phyloP scores from a whole-genome alignment of 2,113 vertebrate genomes.

The Centrocercus urophasianus region DNA sequence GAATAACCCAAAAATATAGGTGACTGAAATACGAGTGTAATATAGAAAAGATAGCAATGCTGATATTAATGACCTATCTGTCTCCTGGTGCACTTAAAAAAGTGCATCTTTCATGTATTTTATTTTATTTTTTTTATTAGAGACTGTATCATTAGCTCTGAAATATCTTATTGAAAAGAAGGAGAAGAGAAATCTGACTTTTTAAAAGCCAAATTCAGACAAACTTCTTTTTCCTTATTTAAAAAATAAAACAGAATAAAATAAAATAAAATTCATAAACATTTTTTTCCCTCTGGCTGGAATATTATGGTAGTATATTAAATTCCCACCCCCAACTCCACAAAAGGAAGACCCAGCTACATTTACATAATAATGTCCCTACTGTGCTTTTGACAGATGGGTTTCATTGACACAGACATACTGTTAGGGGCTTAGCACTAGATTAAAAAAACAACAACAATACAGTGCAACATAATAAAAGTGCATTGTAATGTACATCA shows the following conservation, averaged over 20 bases:
- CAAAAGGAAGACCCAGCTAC: constrained; percentile 80
- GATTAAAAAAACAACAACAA: constrained; percentile 85
- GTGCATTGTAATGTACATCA: constrained; percentile 83
- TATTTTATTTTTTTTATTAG: constrained; percentile 83
- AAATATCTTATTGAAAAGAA: constrained; percentile 66
- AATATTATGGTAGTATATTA: constrained; percentile 87
- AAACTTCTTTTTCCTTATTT: not conserved
- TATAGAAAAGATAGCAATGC: constrained; percentile 80
- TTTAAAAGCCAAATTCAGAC: constrained; percentile 54
- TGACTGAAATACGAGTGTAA: constrained; percentile 86
- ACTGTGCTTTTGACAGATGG: constrained; percentile 86
- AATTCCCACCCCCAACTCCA: constrained; percentile 72
- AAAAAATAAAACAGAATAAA: not conserved
- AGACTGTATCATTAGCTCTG: constrained; percentile 79
- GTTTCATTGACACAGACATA: constrained; percentile 84
- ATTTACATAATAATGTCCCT: constrained; percentile 89
- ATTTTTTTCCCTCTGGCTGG: constrained; percentile 79
- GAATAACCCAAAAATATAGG: constrained; percentile 62
- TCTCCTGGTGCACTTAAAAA: constrained; percentile 75
- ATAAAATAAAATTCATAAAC: constrained; percentile 24
- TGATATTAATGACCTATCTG: constrained; percentile 79
- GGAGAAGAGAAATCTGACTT: constrained; percentile 63
- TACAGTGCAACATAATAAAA: constrained; percentile 85
- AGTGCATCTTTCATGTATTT: constrained; percentile 75
- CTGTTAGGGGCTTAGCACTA: constrained; percentile 82